Base-by-base conservation (phyloP, 2,888 invertebrate species). In the Acleris emargana region DNA sequence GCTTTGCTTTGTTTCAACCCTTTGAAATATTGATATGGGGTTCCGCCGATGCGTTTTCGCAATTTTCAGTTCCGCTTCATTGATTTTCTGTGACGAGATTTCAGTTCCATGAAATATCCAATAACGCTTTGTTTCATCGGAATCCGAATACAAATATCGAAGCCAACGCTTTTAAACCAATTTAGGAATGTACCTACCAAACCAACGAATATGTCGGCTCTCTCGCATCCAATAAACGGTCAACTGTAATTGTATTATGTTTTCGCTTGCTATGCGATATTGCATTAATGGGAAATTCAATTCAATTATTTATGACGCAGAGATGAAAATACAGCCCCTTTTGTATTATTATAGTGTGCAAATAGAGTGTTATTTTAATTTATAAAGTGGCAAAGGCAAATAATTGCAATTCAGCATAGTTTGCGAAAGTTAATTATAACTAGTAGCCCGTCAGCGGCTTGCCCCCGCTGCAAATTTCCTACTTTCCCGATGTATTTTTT, bases 151-250 rank as follows among this genome's bases (percentile, higher is more conserved):
- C 32, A 45, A 32, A 28, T 53, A 17, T 38, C 32, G 20, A 32
- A 9, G 32, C 9, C 6, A 5, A 32, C 53, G 38, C 42, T 47
- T 51, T 51, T 28, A 55, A 61, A 57, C 50, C 49, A 59, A 64
- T 64, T 58, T 49, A 25, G 58, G 38, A 4, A 49, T 49, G 13
- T 42, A 1, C 6, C 25, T 25, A 18, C 32, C 43, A 43, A 42
- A 18, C 32, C 43, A 43, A 42, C 49, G 43, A 51, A 55, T 51
- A 50, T 60, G 49, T 50, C 32, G 20, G 43, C 25, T 62, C 38
- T 43, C 45, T 62, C 38, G 50, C 45, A 54, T 22, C 57, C 51
- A 16, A 59, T 43, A 54, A 64, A 60, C 54, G 49, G 20, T 43
- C 50, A 11, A 32, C 54, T 51, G 4, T 64, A 50, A 64, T 54